Evolutionary conservation across 2,797 vertebrate genomes (phyloP).

Genomic region (Squalus acanthias): DNA sequence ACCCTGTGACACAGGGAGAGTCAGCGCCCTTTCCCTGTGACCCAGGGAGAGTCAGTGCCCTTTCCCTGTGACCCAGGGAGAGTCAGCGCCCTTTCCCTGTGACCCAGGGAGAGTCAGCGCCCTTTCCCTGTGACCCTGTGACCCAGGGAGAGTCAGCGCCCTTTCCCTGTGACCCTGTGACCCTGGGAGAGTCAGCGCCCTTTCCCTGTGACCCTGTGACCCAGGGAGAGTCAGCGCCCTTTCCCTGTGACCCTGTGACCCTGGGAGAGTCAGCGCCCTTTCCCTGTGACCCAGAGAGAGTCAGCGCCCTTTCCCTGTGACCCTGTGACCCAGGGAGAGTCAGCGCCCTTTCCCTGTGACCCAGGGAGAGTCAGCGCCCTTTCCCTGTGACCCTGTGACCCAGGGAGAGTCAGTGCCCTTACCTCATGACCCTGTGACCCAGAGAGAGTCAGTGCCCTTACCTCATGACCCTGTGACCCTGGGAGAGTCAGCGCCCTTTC

Average conservation of each 20-base stretch:
- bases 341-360: too few species aligned
- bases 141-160: background rate
- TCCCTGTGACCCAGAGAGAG: conserved; percentile 42
- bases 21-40: background rate
- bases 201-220: background rate
- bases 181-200: conserved; percentile 36
- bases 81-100: background rate
- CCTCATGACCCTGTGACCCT: conserved; percentile 39
- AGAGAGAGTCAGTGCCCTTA: background rate
- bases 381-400: conserved; percentile 39
- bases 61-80: conserved; percentile 38
- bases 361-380: conserved; percentile 40
- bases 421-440: background rate
- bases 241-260: too few species aligned
- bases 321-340: background rate
- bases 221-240: background rate
- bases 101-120: conserved; percentile 37
- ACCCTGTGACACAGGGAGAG: conserved; percentile 41
- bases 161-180: conserved; percentile 36
- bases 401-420: conserved; percentile 19
- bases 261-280: too few species aligned
- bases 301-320: background rate
- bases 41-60: conserved; percentile 40
- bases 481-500: conserved; percentile 26
- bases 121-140: background rate